These are phyloP conservation scores for Hyaena hyaena DNA, from an alignment of 2,113 vertebrate species.

Conservation along the genomic window DNA sequence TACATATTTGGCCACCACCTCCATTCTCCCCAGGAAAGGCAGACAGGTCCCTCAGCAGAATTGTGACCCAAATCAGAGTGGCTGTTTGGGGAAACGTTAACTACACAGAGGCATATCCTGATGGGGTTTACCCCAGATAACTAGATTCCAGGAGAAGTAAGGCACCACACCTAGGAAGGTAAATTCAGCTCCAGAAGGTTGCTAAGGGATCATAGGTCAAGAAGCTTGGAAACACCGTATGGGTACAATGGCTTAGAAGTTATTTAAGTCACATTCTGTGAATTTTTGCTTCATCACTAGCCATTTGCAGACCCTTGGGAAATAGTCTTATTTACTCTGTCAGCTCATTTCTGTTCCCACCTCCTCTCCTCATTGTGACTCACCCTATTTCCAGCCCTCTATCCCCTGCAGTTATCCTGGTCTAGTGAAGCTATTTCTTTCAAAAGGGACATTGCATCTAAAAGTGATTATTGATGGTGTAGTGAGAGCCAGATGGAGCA, in stretches of 20 bases:
- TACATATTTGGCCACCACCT: constrained; percentile 20
- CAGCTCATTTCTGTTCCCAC: not conserved
- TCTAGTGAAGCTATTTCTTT: constrained; percentile 32
- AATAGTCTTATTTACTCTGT: constrained; percentile 23
- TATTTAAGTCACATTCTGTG: constrained; percentile 44
- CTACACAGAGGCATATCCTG: not conserved
- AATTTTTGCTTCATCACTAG: constrained; percentile 43
- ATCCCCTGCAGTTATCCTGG: not conserved
- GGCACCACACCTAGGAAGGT: constrained; percentile 6
- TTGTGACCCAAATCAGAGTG: constrained; percentile 22
- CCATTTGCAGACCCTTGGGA: not conserved
- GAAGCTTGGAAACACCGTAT: not conserved
- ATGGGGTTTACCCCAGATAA: constrained; percentile 43
- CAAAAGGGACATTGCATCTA: not conserved
- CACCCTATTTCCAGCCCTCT: not conserved
- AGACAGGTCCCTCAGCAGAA: not conserved
- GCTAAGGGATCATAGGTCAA: not conserved
- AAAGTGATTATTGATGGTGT: not conserved
- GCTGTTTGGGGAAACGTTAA: not conserved
- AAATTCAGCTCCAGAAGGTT: constrained; percentile 2
- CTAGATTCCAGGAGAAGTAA: constrained; percentile 53
- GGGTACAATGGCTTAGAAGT: not conserved
- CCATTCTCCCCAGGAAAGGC: not conserved
- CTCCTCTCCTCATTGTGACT: not conserved
- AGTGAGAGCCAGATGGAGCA: not conserved